phyloP scores from a whole-genome alignment of 1,140 invertebrate species.

The Dendroctonus ponderosae region DNA sequence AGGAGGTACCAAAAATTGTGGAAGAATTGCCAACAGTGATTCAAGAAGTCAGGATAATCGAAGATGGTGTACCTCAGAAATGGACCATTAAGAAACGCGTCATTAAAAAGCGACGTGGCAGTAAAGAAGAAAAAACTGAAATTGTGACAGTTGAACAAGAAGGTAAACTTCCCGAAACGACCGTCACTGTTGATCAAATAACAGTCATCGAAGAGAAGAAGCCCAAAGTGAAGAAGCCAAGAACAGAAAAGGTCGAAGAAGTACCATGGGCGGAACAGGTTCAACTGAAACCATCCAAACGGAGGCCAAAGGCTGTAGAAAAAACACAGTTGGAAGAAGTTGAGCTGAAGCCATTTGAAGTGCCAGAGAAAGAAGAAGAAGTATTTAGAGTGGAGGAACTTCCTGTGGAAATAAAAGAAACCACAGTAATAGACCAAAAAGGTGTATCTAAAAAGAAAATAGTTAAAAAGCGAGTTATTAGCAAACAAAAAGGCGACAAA shows the following conservation, averaged over 20 bases:
- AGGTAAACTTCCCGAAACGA: conserved; percentile 48
- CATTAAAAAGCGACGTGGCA: conserved; percentile 41
- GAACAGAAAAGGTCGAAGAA: conserved; percentile 43
- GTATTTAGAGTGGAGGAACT: conserved; percentile 42
- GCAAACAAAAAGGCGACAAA: conserved; percentile 44
- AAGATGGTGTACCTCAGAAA: no score
- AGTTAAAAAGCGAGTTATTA: conserved; percentile 42
- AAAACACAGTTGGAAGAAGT: conserved; percentile 51
- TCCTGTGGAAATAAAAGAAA: conserved; percentile 42
- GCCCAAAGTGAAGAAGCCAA: conserved; percentile 41
- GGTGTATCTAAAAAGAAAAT: conserved; percentile 45
- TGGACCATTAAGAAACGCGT: conserved; percentile 38
- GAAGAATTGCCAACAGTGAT: no score
- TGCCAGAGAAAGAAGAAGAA: conserved; percentile 41
- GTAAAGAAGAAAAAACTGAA: conserved; percentile 42
- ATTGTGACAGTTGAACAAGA: conserved; percentile 47
- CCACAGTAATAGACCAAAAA: conserved; percentile 38
- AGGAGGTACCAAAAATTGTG: no score
- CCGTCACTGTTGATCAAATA: conserved; percentile 46
- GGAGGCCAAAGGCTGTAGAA: conserved; percentile 38
- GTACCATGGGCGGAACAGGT: conserved; percentile 45
- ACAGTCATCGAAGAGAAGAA: conserved; percentile 43
- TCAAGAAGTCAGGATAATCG: no score
- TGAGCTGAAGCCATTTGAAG: conserved; percentile 40
- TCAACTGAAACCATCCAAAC: conserved; percentile 37